phyloP scores from a whole-genome alignment of 2,888 invertebrate genomes.

The Euclidia mi region DNA sequence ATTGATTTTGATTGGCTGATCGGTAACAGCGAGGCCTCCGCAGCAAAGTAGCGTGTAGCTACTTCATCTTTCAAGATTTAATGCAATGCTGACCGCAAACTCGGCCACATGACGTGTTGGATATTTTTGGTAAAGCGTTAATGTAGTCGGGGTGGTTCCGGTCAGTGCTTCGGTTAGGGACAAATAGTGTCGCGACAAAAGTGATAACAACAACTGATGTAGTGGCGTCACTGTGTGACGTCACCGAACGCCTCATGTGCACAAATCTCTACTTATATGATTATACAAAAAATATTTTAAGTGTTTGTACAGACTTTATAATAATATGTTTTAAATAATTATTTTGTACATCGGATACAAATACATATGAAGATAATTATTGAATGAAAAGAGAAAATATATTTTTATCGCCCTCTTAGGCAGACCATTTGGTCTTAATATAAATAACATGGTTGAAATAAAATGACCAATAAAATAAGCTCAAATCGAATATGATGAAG shows the following conservation, averaged over 20 bases:
- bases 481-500: neutral
- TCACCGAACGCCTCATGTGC: neutral
- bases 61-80: slow-evolving; percentile 74
- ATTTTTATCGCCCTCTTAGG: neutral
- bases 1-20: slow-evolving; percentile 90
- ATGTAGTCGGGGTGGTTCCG: slow-evolving; percentile 57
- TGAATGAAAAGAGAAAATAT: neutral
- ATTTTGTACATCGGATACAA: no score
- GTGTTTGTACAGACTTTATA: neutral
- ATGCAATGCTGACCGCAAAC: slow-evolving; percentile 66
- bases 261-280: neutral
- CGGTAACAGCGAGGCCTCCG: slow-evolving; percentile 82
- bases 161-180: slow-evolving; percentile 57
- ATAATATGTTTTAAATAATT: no score
- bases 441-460: no score
- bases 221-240: neutral
- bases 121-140: slow-evolving; percentile 73
- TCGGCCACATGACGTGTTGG: slow-evolving; percentile 67
- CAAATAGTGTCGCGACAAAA: slow-evolving; percentile 48
- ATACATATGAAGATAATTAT: no score
- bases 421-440: no score
- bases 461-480: no score
- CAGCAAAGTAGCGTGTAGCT: slow-evolving; percentile 79
- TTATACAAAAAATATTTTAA: neutral
- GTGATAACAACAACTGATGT: slow-evolving; percentile 24